A percentile compares a stretch with the other conserved stretches of the same genome.
These are phyloP conservation scores for Scaptomyza graminum DNA, from an alignment of 1,140 invertebrate species.

Conservation along the genomic window DNA sequence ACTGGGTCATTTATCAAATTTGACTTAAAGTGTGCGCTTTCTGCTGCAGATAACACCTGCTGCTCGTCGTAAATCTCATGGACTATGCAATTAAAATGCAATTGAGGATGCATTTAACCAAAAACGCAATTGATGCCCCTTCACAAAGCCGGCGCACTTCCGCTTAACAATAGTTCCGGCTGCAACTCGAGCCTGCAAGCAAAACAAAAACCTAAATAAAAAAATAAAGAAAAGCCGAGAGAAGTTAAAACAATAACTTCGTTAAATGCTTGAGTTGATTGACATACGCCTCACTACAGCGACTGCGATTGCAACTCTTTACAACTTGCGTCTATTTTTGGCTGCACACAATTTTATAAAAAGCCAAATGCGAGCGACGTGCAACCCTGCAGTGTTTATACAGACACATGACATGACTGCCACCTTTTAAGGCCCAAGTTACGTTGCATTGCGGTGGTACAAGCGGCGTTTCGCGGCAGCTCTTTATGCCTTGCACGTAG, in stretches of 20 bases:
- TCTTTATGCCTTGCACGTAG: constrained; percentile 67
- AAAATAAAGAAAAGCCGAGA: neutral
- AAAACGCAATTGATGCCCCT: constrained; percentile 36
- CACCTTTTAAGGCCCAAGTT: constrained; percentile 13
- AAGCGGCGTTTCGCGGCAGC: constrained; percentile 7
- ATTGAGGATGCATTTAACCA: constrained; percentile 76
- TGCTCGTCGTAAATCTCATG: constrained; percentile 57
- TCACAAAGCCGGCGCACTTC: constrained; percentile 37
- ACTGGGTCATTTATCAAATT: constrained; percentile 64
- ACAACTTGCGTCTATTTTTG: constrained; percentile 52
- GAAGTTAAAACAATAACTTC: constrained; percentile 39
- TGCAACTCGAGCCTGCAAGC: constrained; percentile 4
- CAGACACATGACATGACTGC: constrained; percentile 56
- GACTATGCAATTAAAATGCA: constrained; percentile 72
- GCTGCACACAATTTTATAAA: constrained; percentile 65
- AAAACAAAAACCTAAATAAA: no score
- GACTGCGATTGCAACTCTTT: neutral
- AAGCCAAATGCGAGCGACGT: constrained; percentile 27
- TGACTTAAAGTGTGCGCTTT: constrained; percentile 59
- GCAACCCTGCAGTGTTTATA: constrained; percentile 57
- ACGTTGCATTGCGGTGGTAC: neutral
- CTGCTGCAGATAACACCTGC: constrained; percentile 57
- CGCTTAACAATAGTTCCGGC: constrained; percentile 40
- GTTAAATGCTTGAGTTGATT: constrained; percentile 67
- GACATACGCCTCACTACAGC: constrained; percentile 48